Evolutionary conservation across 2,113 vertebrate genomes (phyloP), one percentile per base, ranked within the genome.

Genomic region (Hirundichthys speculiger): DNA sequence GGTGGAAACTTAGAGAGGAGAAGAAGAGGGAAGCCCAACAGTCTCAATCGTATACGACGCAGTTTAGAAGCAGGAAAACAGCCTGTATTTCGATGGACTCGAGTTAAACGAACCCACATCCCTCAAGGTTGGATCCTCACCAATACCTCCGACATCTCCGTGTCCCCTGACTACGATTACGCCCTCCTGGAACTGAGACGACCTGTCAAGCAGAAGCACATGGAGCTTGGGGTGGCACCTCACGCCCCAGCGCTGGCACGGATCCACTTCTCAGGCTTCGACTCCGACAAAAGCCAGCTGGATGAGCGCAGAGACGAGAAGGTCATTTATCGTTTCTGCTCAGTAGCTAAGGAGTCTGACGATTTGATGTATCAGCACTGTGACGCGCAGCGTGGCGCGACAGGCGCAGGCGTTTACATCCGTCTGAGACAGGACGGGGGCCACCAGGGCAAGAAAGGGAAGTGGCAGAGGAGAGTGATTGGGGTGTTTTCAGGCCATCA

Each of bases 191-290:
- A 98, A 88, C 91, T 99, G 59, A 97, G 92, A 64, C 93, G 94
- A 0, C 85, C 93, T 0, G 91, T 94, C 72, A 94, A 86, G 51
- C 92, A 93, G 77, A 95, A 92, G 74, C 81, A 89, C 80, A 97
- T 98, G 96, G 93, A 94, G 10, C 84, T 98, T 0, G 96, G 96
- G 0, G 81, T 96, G 52, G 95, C 94, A 1, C 95, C 96, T 0
- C 16, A 88, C 0, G 39, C 90, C 18, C 73, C 76, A 13, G 90
- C 90, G 42, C 79, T 94, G 0, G 90, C 91, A 4, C 93, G 93
- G 77, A 95, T 99, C 85, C 97, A 99, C 86, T 98, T 99, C 87
- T 98, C 96, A 0, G 94, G 96, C 21, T 98, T 95, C 6, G 97
- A 99, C 20, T 49, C 94, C 7, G 96, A 98, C 63, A 84, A 89